Conservation (phyloP, 1,140 invertebrate genomes). For the Drosophila ironensis region DNA sequence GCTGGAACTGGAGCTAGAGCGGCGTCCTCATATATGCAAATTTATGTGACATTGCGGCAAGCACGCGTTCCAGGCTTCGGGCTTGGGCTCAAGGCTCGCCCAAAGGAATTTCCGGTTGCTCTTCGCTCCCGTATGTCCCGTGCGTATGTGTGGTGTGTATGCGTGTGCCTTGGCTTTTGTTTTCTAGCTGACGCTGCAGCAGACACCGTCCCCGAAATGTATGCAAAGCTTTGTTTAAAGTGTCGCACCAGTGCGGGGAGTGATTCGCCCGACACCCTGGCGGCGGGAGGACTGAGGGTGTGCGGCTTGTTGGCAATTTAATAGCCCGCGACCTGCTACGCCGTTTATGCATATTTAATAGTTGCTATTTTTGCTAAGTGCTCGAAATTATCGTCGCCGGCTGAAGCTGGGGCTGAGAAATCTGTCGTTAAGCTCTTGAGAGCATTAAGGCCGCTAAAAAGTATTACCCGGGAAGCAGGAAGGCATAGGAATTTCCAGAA, state of each 20-base stretch:
- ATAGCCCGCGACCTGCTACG: constrained; percentile 64
- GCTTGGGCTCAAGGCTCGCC: constrained; percentile 71
- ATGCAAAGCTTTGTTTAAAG: constrained; percentile 80
- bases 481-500: too few relatives aligned
- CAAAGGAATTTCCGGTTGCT: constrained; percentile 68
- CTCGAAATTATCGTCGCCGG: constrained; percentile 55
- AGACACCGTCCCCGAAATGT: constrained; percentile 54
- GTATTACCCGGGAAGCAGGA: too few relatives aligned
- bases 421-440: constrained; percentile 32
- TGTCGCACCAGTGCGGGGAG: constrained; percentile 27
- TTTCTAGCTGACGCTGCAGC: constrained; percentile 78
- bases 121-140: constrained; percentile 8
- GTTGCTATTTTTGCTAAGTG: constrained; percentile 80
- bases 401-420: constrained; percentile 24
- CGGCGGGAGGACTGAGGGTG: too few relatives aligned
- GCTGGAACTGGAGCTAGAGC: neutral
- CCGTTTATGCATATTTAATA: constrained; percentile 78
- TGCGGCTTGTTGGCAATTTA: constrained; percentile 67
- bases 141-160: neutral
- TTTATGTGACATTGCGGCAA: constrained; percentile 74
- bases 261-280: too few relatives aligned
- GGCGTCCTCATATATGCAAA: constrained; percentile 62
- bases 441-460: too few relatives aligned
- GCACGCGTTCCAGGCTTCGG: constrained; percentile 73
- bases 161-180: constrained; percentile 59